Evolutionary conservation across 2,888 invertebrate species (phyloP), one percentile per base, ranked within the genome.

Genomic region (Drosophila aldrichi): DNA sequence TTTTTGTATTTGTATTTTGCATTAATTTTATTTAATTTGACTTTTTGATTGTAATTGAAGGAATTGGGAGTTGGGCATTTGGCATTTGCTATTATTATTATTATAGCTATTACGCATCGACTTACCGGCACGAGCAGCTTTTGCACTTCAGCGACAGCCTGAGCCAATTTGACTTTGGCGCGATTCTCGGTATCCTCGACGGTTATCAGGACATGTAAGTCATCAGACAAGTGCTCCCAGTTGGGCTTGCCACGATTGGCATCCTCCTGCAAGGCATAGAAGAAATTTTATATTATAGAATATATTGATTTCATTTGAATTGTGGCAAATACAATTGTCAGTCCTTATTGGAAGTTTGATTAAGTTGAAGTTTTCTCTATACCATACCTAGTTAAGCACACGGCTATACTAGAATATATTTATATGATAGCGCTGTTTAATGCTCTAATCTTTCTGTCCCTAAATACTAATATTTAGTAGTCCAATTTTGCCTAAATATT

Each of bases 191-290:
- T 98, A 93, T 99, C 99, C 94, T 99, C 99, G 34, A 99, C 99
- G 84, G 99, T 99, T 90, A 99, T 96, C 85, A 99, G 94, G 76
- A 99, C 99, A 94, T 99, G 99, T 66, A 99, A 95, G 91, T 99
- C 99, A 93, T 99, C 99, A 89, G 98, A 98, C 92, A 99, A 94
- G 93, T 99, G 99, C 93, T 99, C 99, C 99, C 99, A 99, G 94
- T 99, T 99, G 79, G 99, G 98, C 94, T 99, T 99, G 84, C 99
- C 99, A 93, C 99, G 96, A 94, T 99, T 99, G 91, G 97, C 96
- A 93, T 99, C 99, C 95, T 99, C 99, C 99, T 99, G 94, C 49
- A 71, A 79, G 46, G 7, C 29, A 43, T 2, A 61, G 51, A 44
- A 46, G 4, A 22, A 43, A 36, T 25, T 40, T 0, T 32, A n/a